Percentiles rank a stretch among this genome's conserved stretches.
phyloP scores from a whole-genome alignment of 2,113 vertebrate genomes.

The Antennarius striatus region DNA sequence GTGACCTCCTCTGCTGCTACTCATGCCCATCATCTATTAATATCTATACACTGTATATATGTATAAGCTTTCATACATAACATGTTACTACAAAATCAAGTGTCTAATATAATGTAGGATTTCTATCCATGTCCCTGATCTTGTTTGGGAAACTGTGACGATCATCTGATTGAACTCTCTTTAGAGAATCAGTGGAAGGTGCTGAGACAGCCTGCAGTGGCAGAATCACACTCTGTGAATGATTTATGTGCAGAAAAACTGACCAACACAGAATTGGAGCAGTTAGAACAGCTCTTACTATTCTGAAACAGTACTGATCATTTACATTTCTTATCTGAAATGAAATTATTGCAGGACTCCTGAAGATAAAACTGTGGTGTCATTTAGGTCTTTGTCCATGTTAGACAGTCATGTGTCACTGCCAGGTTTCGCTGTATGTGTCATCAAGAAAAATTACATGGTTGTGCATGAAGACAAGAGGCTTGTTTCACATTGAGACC shows the following conservation, averaged over 20 bases:
- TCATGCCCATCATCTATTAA: no score
- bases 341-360: not conserved
- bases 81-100: no score
- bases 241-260: conserved; percentile 34
- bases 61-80: no score
- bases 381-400: not conserved
- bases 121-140: conserved; percentile 1
- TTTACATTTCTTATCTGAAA: not conserved
- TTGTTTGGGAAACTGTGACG: conserved; percentile 12
- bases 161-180: conserved; percentile 13
- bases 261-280: conserved; percentile 26
- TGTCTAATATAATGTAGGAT: no score
- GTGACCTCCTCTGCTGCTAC: no score
- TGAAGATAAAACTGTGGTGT: not conserved
- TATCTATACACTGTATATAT: no score
- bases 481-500: no score
- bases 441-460: no score
- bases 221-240: conserved; percentile 42
- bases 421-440: not conserved
- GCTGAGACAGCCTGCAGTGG: conserved; percentile 13
- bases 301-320: not conserved
- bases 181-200: conserved; percentile 13
- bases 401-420: not conserved
- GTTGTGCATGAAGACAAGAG: no score
- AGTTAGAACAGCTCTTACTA: conserved; percentile 9